Base-by-base conservation (phyloP, 2,888 invertebrate genomes). In the Cremastobaeus sp. region DNA sequence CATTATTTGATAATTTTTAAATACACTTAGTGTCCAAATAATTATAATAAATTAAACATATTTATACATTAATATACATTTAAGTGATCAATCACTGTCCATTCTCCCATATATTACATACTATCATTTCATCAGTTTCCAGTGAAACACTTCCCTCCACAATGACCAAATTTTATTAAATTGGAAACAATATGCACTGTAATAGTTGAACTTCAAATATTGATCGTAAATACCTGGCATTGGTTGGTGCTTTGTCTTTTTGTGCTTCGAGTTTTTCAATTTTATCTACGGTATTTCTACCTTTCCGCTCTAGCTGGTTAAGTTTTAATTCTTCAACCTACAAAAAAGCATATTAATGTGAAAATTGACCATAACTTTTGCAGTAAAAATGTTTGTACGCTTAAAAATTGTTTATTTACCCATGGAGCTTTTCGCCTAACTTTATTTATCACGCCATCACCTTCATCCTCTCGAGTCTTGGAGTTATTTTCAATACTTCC, bases 271-370 rank as follows among this genome's bases (percentile, higher is more conserved):
- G 25, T 15, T 79, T 77, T 74, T 87, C 86, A 20, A 34, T 20
- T 15, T 79, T 77, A 50, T 87, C 87, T 3, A 77, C 48, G 57
- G 80, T 80, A 17, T 86, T 86, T 0, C 69, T 41, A 21, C 57
- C 76, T 62, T 81, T 83, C 77, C 85, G 85, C 64, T 87, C 86
- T 76, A 86, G 76, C 62, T 87, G 87, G 78, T 84, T 88, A 39
- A 84, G 74, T 54, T 83, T 87, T 5, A 88, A 73, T 77, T 87
- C 87, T 52, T 86, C 85, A 18, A 87, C 84, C 87, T 87, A 30
- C 5, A 45, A 65, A 30, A 45, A 20, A 12, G 15, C 25, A 5
- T 5, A 5, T 8, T 25, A 8, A 25, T 25, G 3, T 5, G 25
- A 32, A 17, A 41, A 3, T 20, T 20, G 2, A 20, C 1, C 11